Base-by-base conservation (phyloP, 2,113 vertebrate genomes). In the Dipodomys ordii region DNA sequence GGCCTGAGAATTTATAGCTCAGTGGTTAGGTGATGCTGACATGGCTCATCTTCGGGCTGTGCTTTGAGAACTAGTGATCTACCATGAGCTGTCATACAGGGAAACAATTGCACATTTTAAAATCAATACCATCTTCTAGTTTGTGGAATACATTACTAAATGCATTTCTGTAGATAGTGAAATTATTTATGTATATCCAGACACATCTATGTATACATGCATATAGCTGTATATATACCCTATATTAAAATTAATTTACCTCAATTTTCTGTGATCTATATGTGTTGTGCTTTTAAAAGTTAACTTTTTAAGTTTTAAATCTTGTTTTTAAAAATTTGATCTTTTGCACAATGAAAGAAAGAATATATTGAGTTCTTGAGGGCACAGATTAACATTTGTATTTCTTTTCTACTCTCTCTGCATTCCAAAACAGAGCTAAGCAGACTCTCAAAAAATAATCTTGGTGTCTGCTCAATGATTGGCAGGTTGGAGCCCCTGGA, bases 401-500 rank as follows among this genome's bases (percentile, higher is more conserved):
- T 93, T 83, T 80, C 83, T 53, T 57, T 65, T 74, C 62, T 81
- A 22, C 83, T 86, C 20, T 87, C 28, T 87, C 28, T 83, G 64
- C 39, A 28, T 62, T 65, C 68, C 69, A n/a, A 79, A 74, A 85
- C 79, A 86, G 69, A 62, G 32, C 16, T 60, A 79, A 84, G 39
- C 85, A 67, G 60, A 20, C 30, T 83, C 46, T 65, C 3, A 83
- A 46, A 83, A 86, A 77, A 79, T 44, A 7, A 1, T 49, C 81
- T 65, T 19, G 32, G 73, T 87, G 35, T 46, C 35, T 46, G 49
- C 77, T 27, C 19, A 57, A 9, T 79, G 94, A 94, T 30, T 91
- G 92, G 77, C 88, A 93, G 73, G 20, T 57, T 4, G 11, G 2
- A 19, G 4, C 79, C 68, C 7, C 67, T 25, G 80, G 82, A 65